These are phyloP conservation scores for Channallabes apus DNA, from an alignment of 2,797 vertebrate genomes.

Conservation along the genomic window DNA sequence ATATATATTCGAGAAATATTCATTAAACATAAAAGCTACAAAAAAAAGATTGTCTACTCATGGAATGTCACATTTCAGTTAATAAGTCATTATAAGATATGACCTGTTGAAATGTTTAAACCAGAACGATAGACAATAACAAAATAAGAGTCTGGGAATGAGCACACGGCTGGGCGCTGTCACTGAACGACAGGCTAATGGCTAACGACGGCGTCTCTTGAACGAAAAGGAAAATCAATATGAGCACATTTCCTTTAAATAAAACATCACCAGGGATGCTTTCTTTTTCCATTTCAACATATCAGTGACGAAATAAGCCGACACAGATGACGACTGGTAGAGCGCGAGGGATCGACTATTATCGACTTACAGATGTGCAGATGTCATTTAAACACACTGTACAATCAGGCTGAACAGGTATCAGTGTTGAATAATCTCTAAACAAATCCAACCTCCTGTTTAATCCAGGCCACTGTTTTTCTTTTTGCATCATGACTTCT, in stretches of 20 bases:
- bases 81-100: background rate
- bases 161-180: background rate
- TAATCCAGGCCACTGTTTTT: background rate
- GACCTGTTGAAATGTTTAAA: background rate
- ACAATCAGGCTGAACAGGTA: background rate
- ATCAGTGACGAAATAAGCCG: background rate
- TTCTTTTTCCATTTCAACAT: background rate
- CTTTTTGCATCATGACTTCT: conserved; percentile 59
- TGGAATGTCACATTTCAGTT: background rate
- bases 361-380: background rate
- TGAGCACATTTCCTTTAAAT: conserved; percentile 30
- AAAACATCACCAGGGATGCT: conserved; percentile 11
- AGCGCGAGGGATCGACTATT: background rate
- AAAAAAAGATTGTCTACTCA: background rate
- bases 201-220: conserved; percentile 19
- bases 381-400: background rate
- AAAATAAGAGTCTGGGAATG: background rate
- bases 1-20: no score
- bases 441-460: background rate
- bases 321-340: background rate
- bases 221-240: conserved; percentile 32
- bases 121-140: background rate
- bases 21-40: background rate
- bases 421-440: background rate
- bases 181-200: conserved; percentile 15